These are phyloP conservation scores for Drosophila melanosoma DNA, from an alignment of 2,888 invertebrate genomes.

Conservation along the genomic window DNA sequence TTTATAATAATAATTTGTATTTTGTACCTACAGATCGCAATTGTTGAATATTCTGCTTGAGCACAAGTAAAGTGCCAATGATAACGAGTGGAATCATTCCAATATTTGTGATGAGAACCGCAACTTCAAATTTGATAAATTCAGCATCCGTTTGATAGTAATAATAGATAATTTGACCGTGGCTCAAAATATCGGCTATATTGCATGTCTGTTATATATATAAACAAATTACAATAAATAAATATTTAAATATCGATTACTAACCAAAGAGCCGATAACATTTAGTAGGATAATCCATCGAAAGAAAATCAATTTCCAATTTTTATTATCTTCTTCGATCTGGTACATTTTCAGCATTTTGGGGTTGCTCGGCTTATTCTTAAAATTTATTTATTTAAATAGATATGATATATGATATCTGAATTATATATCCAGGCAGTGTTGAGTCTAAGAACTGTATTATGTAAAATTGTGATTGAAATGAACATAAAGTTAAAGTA, in stretches of 20 bases:
- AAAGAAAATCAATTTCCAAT: constrained; percentile 20
- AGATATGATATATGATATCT: neutral
- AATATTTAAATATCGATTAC: neutral
- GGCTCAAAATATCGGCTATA: neutral
- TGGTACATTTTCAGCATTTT: neutral
- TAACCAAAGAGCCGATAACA: constrained; percentile 16
- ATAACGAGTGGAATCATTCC: neutral
- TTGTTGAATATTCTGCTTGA: constrained; percentile 2
- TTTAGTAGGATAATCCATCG: constrained; percentile 6
- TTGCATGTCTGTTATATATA: constrained; percentile 9
- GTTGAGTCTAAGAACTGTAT: neutral
- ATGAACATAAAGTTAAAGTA: constrained; percentile 32
- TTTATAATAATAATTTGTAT: neutral
- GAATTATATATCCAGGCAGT: neutral
- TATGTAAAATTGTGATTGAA: constrained; percentile 5
- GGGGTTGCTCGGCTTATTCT: neutral
- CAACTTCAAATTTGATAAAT: constrained; percentile 18
- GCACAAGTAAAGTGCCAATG: constrained; percentile 2
- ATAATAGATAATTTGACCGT: neutral
- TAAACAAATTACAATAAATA: neutral
- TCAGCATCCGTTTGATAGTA: constrained; percentile 20
- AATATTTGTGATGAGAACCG: neutral
- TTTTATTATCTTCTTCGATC: neutral
- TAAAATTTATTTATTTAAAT: neutral
- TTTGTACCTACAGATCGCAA: constrained; percentile 39